Evolutionary conservation across 2,797 vertebrate species (phyloP).

Genomic region (Poecile montanus): DNA sequence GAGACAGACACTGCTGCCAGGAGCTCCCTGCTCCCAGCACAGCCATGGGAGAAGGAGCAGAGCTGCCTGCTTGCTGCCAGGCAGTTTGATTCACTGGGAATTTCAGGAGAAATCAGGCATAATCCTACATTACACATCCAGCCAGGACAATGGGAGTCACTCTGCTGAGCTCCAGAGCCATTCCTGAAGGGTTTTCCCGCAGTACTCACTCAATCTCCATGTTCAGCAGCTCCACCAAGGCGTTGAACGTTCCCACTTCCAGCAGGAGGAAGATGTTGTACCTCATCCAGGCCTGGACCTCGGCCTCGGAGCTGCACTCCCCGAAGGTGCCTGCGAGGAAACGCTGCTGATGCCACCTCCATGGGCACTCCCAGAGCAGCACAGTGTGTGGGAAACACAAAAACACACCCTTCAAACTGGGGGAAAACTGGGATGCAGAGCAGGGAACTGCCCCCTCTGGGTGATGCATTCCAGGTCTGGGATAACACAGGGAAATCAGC

Average conservation of each 20-base stretch:
- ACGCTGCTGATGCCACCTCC: neutral
- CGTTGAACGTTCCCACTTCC: conserved; percentile 93
- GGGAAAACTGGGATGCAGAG: neutral
- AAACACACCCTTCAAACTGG: neutral
- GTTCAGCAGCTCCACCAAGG: conserved; percentile 96
- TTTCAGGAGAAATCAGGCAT: neutral
- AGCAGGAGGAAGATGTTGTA: conserved; percentile 94
- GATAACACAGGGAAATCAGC: rapidly evolving
- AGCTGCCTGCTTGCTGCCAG: neutral
- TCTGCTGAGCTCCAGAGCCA: neutral
- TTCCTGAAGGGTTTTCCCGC: neutral
- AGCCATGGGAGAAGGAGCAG: neutral
- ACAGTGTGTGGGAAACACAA: rapidly evolving
- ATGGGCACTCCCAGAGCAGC: rapidly evolving
- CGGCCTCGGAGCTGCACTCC: conserved; percentile 89
- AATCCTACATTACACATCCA: neutral
- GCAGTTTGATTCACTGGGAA: neutral
- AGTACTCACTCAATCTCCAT: conserved; percentile 96
- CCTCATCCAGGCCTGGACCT: conserved; percentile 95
- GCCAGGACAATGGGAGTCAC: rapidly evolving
- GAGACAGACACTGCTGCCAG: neutral
- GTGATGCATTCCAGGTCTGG: rapidly evolving
- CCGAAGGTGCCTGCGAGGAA: conserved; percentile 86
- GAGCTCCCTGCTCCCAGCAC: neutral
- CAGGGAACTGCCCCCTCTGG: neutral